Conservation (phyloP, 2,888 invertebrate genomes). For the Nymphalis polychloros region DNA sequence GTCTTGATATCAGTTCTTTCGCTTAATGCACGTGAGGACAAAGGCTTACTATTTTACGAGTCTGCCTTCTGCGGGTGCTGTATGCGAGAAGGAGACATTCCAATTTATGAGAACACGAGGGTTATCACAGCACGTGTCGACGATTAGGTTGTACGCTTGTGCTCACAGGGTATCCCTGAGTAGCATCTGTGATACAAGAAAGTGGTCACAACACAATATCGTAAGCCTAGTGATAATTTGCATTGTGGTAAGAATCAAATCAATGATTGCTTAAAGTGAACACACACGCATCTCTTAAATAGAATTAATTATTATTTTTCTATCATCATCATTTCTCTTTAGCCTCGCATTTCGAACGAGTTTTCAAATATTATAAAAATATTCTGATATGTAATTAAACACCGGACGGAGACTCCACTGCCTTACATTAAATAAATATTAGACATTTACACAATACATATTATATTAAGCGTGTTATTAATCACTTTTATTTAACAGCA, state of each 20-base stretch:
- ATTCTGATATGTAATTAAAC: conserved; percentile 7
- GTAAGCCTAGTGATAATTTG: conserved; percentile 77
- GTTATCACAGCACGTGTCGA: conserved; percentile 75
- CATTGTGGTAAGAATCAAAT: conserved; percentile 66
- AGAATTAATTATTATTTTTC: conserved; percentile 59
- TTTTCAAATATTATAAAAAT: conserved; percentile 13
- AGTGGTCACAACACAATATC: conserved; percentile 78
- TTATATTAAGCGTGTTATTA: conserved; percentile 47
- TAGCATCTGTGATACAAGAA: conserved; percentile 79
- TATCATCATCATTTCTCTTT: conserved; percentile 54
- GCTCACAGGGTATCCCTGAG: conserved; percentile 73
- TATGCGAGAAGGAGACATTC: conserved; percentile 91
- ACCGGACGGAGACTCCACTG: conserved; percentile 24
- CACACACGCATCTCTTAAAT: conserved; percentile 52
- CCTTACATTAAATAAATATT: conserved; percentile 18
- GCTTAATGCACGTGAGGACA: conserved; percentile 82
- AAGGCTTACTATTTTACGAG: conserved; percentile 79
- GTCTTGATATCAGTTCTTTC: conserved; percentile 74
- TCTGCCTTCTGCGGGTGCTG: conserved; percentile 92
- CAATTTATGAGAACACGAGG: conserved; percentile 76
- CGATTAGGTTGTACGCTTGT: conserved; percentile 70
- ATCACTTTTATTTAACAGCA: conserved; percentile 26
- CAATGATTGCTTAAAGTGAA: conserved; percentile 68
- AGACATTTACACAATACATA: conserved; percentile 36
- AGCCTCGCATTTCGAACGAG: conserved; percentile 29